phyloP scores from a whole-genome alignment of 2,888 invertebrate genomes.

The Platerodrilus igneus region DNA sequence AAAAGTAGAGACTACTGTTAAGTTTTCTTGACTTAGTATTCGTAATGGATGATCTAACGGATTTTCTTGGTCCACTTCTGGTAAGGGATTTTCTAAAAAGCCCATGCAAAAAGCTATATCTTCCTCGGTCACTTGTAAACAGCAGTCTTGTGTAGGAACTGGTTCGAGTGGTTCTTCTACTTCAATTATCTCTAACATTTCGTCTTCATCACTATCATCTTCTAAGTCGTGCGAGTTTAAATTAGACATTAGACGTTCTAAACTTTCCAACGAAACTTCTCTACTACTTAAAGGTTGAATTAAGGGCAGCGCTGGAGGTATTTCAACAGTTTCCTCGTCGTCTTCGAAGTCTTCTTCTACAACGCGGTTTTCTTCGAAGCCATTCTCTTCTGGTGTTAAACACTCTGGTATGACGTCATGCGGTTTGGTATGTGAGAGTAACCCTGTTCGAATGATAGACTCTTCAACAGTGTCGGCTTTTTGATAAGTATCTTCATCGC shows the following conservation, averaged over 20 bases:
- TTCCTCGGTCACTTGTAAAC: conserved; percentile 88
- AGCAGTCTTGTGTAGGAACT: conserved; percentile 81
- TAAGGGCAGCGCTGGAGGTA: conserved; percentile 75
- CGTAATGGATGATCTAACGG: conserved; percentile 78
- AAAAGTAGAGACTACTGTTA: conserved; percentile 87
- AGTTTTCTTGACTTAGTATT: conserved; percentile 85
- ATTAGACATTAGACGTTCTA: conserved; percentile 60
- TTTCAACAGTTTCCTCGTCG: conserved; percentile 73
- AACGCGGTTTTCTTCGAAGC: conserved; percentile 29
- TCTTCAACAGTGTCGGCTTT: conserved; percentile 58
- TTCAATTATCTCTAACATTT: conserved; percentile 75
- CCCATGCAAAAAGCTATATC: conserved; percentile 87
- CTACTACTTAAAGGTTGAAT: conserved; percentile 75
- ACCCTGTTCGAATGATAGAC: conserved; percentile 57
- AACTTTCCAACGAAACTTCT: conserved; percentile 78
- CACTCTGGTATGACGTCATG: conserved; percentile 42
- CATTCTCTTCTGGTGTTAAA: conserved; percentile 37
- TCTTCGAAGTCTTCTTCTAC: conserved; percentile 63
- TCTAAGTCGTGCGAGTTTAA: conserved; percentile 46
- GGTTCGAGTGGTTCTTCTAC: conserved; percentile 75
- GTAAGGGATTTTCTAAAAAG: conserved; percentile 60
- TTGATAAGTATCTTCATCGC: conserved; percentile 51
- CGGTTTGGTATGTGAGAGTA: conserved; percentile 38
- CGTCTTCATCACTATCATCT: conserved; percentile 62
- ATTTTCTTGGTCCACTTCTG: conserved; percentile 67